Percentiles rank a stretch among this genome's conserved stretches.
Conservation (phyloP, 2,797 vertebrate species). For the Syncerus caffer region DNA sequence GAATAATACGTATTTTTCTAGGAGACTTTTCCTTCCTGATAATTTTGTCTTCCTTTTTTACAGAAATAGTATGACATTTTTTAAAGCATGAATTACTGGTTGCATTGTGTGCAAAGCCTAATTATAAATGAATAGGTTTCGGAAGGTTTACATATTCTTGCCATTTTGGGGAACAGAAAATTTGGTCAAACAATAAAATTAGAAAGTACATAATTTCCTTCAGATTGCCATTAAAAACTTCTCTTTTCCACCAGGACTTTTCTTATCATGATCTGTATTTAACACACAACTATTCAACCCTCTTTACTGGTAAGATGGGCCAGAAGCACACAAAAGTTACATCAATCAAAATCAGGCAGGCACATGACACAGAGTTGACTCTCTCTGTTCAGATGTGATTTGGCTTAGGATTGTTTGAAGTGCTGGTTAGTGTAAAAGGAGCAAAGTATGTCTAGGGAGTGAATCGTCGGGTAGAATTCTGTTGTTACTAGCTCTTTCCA, state of each 20-base stretch:
- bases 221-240: background rate
- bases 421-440: background rate
- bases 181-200: background rate
- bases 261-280: background rate
- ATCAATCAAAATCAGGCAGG: background rate
- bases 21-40: background rate
- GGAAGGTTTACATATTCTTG: background rate
- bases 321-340: background rate
- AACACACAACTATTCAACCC: background rate
- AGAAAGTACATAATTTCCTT: background rate
- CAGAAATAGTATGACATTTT: background rate
- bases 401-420: background rate
- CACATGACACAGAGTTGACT: background rate
- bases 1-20: background rate
- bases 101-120: background rate
- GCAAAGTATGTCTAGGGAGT: background rate
- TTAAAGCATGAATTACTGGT: background rate
- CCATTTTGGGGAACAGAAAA: background rate
- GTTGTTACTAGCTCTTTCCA: background rate
- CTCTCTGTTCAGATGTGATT: background rate
- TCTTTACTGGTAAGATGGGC: background rate
- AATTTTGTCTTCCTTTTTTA: background rate
- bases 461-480: background rate
- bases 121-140: background rate
- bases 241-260: background rate